Percentiles rank a stretch among this genome's conserved stretches.
Conservation (phyloP, 1,140 invertebrate species). For the Ips typographus region DNA sequence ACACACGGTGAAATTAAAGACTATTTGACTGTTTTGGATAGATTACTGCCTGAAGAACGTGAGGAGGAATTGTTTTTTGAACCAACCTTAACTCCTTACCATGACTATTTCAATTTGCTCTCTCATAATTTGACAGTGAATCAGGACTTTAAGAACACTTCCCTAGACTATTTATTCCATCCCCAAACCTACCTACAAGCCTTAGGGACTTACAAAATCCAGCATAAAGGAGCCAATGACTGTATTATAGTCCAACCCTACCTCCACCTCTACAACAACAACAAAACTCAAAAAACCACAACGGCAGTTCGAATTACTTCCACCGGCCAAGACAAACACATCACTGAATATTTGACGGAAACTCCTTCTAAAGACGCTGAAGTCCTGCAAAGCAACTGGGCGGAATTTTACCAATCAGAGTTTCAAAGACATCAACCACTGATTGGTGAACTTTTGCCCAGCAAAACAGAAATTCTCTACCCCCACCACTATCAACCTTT, state of each 20-base stretch:
- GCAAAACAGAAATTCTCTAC: not conserved
- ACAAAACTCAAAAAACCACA: conserved; percentile 16
- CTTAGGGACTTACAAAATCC: too few species aligned
- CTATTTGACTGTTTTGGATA: conserved; percentile 39
- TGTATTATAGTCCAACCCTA: conserved; percentile 34
- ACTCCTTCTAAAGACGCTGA: too few species aligned
- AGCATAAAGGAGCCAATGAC: conserved; percentile 31
- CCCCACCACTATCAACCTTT: conserved; percentile 11
- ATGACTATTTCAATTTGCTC: too few species aligned
- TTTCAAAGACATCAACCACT: too few species aligned
- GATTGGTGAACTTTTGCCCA: too few species aligned
- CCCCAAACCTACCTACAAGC: too few species aligned
- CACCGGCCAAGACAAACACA: conserved; percentile 5
- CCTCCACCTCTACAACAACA: conserved; percentile 12
- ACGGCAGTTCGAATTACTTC: conserved; percentile 18
- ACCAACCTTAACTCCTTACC: conserved; percentile 38
- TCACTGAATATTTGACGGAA: conserved; percentile 3
- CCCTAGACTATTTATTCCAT: too few species aligned
- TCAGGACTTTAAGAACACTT: too few species aligned
- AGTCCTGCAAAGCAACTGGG: too few species aligned
- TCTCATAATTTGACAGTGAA: too few species aligned
- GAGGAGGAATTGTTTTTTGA: conserved; percentile 25
- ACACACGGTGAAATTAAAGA: conserved; percentile 37
- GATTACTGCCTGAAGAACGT: conserved; percentile 21
- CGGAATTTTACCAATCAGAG: not conserved